Base-by-base conservation (phyloP, 2,888 invertebrate species). In the Xiphydria camelus region DNA sequence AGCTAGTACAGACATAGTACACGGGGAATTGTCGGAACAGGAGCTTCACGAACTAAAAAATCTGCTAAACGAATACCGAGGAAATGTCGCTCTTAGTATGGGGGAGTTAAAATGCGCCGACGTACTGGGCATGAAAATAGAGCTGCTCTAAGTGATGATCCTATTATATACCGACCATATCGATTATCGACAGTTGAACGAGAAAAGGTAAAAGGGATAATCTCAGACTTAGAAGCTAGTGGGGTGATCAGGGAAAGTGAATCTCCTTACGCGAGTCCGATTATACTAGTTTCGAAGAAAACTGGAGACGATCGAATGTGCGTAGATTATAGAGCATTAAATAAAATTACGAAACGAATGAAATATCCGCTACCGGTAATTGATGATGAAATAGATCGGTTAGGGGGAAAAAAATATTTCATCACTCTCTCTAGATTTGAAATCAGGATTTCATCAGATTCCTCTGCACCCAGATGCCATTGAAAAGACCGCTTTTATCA, bases 281-380 rank as follows among this genome's bases (percentile, higher is more conserved):
- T 51, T 2, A 45, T 61, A 7, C 15, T 62, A 4, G 60, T 62
- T 0, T 25, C 44, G 4, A 66, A 63, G 45, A 40, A 47, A 36
- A 47, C 50, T 6, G 56, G 54, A 9, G 49, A 57, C 25, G 19
- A 47, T 5, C 29, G 61, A 14, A 38, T 62, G 31, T 53, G 55
- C 15, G 32, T 66, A 2, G 62, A 63, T 47, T 72, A 57, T 20
- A 44, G 67, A 2, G n/a, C 18, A n/a, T 25, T 73, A 3, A 73
- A 74, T 47, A 34, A 43, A 2, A 47, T 54, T 0, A 73, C 69
- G 0, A 50, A 64, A 3, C 61, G 61, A 2, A 62, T 68, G 34
- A 41, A 58, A 7, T 68, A 65, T 41, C 70, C 70, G 0, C 55
- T 71, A n/a, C n/a, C n/a, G n/a, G n/a, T n/a, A n/a, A n/a, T n/a